These are phyloP conservation scores for Parazoanthus darwini DNA, from an alignment of 92 coral and sea anemone genomes.

Conservation along the genomic window DNA sequence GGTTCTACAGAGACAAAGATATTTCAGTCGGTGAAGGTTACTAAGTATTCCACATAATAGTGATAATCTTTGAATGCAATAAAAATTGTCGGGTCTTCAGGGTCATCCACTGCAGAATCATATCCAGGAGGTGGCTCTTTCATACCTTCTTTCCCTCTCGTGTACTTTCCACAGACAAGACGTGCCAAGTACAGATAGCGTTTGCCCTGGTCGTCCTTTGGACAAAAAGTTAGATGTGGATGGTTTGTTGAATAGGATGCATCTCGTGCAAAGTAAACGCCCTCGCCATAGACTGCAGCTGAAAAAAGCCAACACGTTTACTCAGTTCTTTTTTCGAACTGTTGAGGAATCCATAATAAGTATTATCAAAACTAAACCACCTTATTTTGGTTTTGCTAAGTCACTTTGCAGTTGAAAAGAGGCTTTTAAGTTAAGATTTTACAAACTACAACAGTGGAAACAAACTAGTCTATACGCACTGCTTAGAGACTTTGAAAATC, in stretches of 20 bases:
- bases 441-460: too few species aligned
- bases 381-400: too few species aligned
- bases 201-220: neutral
- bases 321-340: neutral
- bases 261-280: constrained; percentile 49
- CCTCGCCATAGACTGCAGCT: constrained; percentile 44
- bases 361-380: too few species aligned
- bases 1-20: too few species aligned
- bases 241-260: constrained; percentile 13
- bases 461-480: too few species aligned
- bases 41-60: constrained; percentile 36
- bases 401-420: too few species aligned
- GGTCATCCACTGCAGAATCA: constrained; percentile 38
- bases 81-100: constrained; percentile 16
- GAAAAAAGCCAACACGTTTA: neutral
- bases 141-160: constrained; percentile 22
- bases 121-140: constrained; percentile 33
- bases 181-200: constrained; percentile 44
- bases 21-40: neutral
- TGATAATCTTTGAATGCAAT: constrained; percentile 39
- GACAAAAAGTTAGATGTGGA: constrained; percentile 1
- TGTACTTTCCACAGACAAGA: constrained; percentile 32
- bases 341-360: too few species aligned
- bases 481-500: too few species aligned
- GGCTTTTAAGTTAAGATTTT: too few species aligned